A percentile compares a stretch with the other conserved stretches of the same genome.
Evolutionary conservation across 2,113 vertebrate genomes (phyloP).

Genomic region (Anseranas semipalmata): DNA sequence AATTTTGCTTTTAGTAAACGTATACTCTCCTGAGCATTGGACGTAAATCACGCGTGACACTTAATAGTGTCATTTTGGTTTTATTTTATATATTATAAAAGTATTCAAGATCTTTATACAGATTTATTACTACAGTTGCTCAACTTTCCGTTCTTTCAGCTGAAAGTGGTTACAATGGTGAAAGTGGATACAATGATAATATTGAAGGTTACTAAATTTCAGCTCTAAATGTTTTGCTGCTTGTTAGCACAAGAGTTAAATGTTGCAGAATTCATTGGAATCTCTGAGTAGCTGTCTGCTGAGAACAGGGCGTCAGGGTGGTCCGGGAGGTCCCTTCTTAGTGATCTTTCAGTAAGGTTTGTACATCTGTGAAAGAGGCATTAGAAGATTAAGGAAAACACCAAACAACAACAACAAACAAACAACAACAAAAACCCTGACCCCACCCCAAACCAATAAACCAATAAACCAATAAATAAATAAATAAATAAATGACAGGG

Average conservation of each 20-base stretch:
- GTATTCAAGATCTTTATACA: not conserved
- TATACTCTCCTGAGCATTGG: not conserved
- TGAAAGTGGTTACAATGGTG: not conserved
- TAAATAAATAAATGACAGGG: too few relatives aligned
- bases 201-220: not conserved
- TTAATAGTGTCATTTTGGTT: not conserved
- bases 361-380: not conserved
- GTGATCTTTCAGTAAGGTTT: not conserved
- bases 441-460: too few relatives aligned
- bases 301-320: not conserved
- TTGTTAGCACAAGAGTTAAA: not conserved
- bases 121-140: not conserved
- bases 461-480: too few relatives aligned
- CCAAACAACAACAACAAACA: not conserved
- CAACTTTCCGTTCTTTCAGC: not conserved
- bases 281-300: not conserved
- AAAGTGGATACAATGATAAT: too few relatives aligned
- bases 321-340: not conserved
- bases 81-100: not conserved
- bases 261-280: not conserved
- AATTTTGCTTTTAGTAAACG: not conserved
- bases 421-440: too few relatives aligned
- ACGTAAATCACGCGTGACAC: not conserved
- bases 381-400: not conserved
- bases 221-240: not conserved